These are phyloP conservation scores for Tamias sibiricus DNA, from an alignment of 2,113 vertebrate species.

Conservation along the genomic window DNA sequence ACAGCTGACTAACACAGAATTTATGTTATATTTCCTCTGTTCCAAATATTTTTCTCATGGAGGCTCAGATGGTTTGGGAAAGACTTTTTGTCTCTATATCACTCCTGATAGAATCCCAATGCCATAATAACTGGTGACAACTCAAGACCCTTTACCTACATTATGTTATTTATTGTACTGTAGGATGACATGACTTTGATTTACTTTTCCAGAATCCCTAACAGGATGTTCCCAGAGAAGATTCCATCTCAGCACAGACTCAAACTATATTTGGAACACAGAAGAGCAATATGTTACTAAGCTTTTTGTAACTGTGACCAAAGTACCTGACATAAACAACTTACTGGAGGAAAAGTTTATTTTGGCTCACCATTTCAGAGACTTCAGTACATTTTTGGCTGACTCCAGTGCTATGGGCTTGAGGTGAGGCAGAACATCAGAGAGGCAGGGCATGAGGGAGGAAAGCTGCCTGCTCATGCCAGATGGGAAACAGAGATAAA, in stretches of 20 bases:
- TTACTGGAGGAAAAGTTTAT: not conserved
- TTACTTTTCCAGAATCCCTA: not conserved
- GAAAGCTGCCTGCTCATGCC: too few species aligned
- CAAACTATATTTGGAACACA: not conserved
- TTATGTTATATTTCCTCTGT: not conserved
- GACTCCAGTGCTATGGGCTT: too few species aligned
- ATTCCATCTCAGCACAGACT: not conserved
- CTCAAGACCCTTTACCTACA: accelerated
- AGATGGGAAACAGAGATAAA: too few species aligned
- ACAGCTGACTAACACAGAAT: not conserved
- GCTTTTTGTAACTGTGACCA: too few species aligned
- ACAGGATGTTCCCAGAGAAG: not conserved
- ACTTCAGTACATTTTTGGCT: too few species aligned
- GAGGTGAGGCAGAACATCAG: too few species aligned
- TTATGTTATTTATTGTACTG: not conserved
- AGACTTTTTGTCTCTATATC: not conserved
- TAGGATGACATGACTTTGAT: too few species aligned
- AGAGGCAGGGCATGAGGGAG: too few species aligned
- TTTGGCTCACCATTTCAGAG: too few species aligned
- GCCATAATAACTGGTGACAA: not conserved
- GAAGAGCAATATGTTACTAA: not conserved
- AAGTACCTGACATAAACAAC: not conserved
- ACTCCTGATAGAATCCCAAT: not conserved
- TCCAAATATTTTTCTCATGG: not conserved
- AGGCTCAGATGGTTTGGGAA: not conserved